phyloP scores from a whole-genome alignment of 2,888 invertebrate species.

The Aspidiotus destructor region DNA sequence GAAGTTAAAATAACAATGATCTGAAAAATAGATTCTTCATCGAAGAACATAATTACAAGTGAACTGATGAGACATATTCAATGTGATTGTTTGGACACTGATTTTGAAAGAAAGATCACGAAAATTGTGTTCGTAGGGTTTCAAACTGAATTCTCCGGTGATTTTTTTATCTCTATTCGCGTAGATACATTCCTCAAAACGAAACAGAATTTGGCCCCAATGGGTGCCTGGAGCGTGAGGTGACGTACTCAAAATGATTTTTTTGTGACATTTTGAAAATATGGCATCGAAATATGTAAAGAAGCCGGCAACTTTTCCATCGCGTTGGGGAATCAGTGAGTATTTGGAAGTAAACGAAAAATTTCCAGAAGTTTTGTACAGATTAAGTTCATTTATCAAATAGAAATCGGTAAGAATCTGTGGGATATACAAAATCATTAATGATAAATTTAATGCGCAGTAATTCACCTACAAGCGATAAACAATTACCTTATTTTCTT shows the following conservation, averaged over 20 bases:
- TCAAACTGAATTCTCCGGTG: slow-evolving; percentile 1
- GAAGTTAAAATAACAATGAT: too few relatives aligned
- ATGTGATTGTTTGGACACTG: background rate
- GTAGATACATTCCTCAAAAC: slow-evolving; percentile 60
- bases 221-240: slow-evolving; percentile 68
- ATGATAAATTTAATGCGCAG: background rate
- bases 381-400: slow-evolving; percentile 5
- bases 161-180: slow-evolving; percentile 53
- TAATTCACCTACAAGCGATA: slow-evolving; percentile 8
- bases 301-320: slow-evolving; percentile 11
- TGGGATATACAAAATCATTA: background rate
- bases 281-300: slow-evolving; percentile 71
- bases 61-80: too few relatives aligned
- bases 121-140: slow-evolving; percentile 17
- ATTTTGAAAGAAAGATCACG: slow-evolving; percentile 11
- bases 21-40: too few relatives aligned
- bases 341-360: slow-evolving; percentile 6
- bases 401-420: slow-evolving; percentile 13
- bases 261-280: slow-evolving; percentile 57
- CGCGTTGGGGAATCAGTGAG: slow-evolving; percentile 3
- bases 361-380: slow-evolving; percentile 8
- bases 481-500: slow-evolving; percentile 3
- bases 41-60: too few relatives aligned
- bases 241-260: slow-evolving; percentile 65
- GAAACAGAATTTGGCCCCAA: slow-evolving; percentile 91